These are phyloP conservation scores for Eciton burchellii DNA, from an alignment of 1,140 invertebrate species.

Conservation along the genomic window DNA sequence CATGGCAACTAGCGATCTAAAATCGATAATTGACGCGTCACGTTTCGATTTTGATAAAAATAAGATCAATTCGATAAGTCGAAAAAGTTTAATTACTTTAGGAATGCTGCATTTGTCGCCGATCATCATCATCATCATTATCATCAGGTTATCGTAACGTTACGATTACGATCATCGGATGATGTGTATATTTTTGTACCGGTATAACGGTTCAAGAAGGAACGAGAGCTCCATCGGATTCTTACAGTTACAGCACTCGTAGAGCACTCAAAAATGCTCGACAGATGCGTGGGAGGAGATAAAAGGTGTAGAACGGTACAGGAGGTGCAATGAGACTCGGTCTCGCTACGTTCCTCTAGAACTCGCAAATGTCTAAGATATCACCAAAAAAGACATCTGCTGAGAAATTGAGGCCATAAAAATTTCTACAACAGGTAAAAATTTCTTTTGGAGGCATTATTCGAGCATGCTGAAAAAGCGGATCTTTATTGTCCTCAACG, in stretches of 20 bases:
- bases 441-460: no score
- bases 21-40: not conserved
- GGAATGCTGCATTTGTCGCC: not conserved
- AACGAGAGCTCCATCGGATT: not conserved
- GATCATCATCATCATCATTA: not conserved
- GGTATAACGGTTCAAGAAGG: constrained; percentile 51
- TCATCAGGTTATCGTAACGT: not conserved
- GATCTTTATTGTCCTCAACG: no score
- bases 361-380: no score
- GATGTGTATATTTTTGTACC: not conserved
- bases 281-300: not conserved
- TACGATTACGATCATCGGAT: not conserved
- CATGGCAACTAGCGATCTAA: not conserved
- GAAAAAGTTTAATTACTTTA: not conserved
- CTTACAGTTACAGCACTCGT: not conserved
- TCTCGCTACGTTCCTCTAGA: no score
- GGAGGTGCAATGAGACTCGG: not conserved
- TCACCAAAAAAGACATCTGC: no score
- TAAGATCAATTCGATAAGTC: constrained; percentile 3
- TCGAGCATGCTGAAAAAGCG: no score
- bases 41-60: not conserved
- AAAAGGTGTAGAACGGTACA: not conserved
- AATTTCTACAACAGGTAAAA: no score
- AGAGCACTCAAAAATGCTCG: not conserved
- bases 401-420: no score